Conservation (phyloP, 2,888 invertebrate species). For the Cerastoderma edule region DNA sequence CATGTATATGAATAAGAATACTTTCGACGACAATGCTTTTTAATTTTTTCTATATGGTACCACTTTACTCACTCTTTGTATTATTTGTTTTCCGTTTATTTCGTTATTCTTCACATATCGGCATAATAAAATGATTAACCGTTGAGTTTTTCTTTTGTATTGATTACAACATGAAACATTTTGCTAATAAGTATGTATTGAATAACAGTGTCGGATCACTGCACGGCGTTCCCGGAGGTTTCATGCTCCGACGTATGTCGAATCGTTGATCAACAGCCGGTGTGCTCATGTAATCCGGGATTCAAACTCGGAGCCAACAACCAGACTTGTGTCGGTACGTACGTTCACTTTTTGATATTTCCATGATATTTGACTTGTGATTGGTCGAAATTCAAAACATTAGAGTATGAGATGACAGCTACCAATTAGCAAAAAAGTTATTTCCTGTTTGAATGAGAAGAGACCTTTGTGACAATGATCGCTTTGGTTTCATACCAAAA, state of each 20-base stretch:
- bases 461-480: too few relatives aligned
- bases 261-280: slow-evolving; percentile 27
- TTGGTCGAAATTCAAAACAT: too few relatives aligned
- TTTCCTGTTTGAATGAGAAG: too few relatives aligned
- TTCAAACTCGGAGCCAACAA: slow-evolving; percentile 65
- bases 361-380: background rate
- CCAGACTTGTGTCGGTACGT: slow-evolving; percentile 62
- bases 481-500: background rate
- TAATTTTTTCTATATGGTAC: too few relatives aligned
- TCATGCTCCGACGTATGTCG: slow-evolving; percentile 55
- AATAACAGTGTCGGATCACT: slow-evolving; percentile 47
- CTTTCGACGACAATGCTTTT: too few relatives aligned
- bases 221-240: slow-evolving; percentile 36
- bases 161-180: background rate
- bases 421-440: too few relatives aligned
- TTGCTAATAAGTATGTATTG: background rate
- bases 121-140: too few relatives aligned
- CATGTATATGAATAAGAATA: too few relatives aligned
- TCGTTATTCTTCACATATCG: too few relatives aligned
- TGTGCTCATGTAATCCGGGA: slow-evolving; percentile 88
- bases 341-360: background rate
- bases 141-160: background rate
- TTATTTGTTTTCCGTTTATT: too few relatives aligned
- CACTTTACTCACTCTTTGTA: too few relatives aligned
- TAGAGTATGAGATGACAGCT: too few relatives aligned